Evolutionary conservation across 2,888 invertebrate genomes (phyloP), one percentile per base, ranked within the genome.

Genomic region (Carpatolechia fugitivella): DNA sequence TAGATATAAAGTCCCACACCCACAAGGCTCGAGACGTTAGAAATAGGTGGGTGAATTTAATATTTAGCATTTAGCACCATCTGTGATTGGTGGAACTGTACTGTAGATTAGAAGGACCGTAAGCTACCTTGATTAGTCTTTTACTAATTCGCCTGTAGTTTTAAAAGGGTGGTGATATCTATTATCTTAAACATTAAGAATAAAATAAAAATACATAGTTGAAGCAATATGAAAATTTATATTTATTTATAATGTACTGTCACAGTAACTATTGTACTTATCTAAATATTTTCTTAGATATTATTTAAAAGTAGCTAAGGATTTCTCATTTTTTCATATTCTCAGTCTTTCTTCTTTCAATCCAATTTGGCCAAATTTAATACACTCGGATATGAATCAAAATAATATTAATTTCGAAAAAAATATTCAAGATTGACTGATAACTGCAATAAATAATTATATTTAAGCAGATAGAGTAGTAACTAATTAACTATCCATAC

Each of bases 181-280:
- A n/a, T n/a, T n/a, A n/a, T n/a, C n/a, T n/a, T n/a, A n/a, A n/a
- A n/a, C n/a, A n/a, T 14, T 11, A 41, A 10, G 40, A 11, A n/a
- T 0, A 60, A 69, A 71, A 64, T 65, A 71, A 78, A 71, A 63
- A 40, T 16, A 56, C 60, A 31, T 54, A 40, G 29, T 44, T 67
- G 76, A 87, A 87, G 87, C 87, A 81, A 82, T 86, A 85, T 81
- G 79, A 77, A 79, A 78, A 76, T 69, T 80, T 75, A 74, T 76
- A 78, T 68, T 67, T 56, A 60, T 72, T 65, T 72, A 69, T 75
- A 7, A 80, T 78, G 76, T 83, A 84, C 78, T 84, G 80, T 80
- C 74, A 78, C 80, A 83, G 79, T 86, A 80, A 76, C 69, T 83
- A 84, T 85, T 85, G 83, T 86, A 87, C 85, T 85, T 82, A 84